Conservation (phyloP, 2,888 invertebrate genomes). For the Metacarcinus magister region DNA sequence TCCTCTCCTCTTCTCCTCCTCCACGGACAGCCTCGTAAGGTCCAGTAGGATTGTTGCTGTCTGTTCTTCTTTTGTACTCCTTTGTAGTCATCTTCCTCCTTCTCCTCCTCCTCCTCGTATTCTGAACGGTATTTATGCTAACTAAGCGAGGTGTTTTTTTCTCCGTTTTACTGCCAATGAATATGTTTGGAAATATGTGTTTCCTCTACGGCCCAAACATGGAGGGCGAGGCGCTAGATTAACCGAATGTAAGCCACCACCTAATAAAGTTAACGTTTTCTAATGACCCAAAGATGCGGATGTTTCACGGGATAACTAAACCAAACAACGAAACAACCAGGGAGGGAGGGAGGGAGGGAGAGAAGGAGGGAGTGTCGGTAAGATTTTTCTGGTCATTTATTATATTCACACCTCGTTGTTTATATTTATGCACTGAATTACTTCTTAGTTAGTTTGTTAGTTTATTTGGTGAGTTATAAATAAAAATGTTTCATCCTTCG, state of each 20-base stretch:
- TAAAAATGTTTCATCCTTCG: not conserved
- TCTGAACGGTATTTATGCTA: slow-evolving; percentile 35
- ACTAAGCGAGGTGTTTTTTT: slow-evolving; percentile 27
- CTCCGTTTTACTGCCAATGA: not conserved
- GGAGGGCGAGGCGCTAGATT: not conserved
- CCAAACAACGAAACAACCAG: no score
- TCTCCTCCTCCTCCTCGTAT: not conserved
- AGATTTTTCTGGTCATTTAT: not conserved
- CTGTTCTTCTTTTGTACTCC: no score
- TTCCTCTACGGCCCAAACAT: not conserved
- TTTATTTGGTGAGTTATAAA: no score
- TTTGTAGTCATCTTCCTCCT: not conserved
- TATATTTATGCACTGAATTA: not conserved
- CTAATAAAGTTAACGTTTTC: not conserved
- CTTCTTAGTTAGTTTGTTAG: not conserved
- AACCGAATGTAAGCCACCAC: not conserved
- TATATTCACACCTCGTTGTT: not conserved
- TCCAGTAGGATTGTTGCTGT: no score
- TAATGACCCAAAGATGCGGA: not conserved
- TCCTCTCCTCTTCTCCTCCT: not conserved
- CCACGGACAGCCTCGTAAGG: no score
- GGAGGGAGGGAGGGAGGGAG: no score
- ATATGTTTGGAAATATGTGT: not conserved
- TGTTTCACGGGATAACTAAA: not conserved
- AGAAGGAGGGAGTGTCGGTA: not conserved